Conservation (phyloP, 2,888 invertebrate genomes). For the Teleiodes luculella region DNA sequence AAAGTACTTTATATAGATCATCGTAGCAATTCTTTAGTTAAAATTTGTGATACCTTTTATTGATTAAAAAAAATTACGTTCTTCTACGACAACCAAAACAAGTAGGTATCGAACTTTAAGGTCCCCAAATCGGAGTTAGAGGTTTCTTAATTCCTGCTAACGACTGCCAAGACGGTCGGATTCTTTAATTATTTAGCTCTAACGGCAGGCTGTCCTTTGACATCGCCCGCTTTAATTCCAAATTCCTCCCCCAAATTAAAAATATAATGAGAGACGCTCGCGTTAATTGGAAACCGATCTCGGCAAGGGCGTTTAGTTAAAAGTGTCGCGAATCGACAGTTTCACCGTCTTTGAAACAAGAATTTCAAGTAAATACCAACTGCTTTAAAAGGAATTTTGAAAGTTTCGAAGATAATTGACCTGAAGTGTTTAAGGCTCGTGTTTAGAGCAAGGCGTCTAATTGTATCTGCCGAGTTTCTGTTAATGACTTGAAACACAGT, state of each 20-base stretch:
- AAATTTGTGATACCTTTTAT: too few relatives aligned
- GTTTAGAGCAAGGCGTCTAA: not conserved
- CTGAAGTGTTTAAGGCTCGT: not conserved
- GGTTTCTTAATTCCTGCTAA: conserved; percentile 69
- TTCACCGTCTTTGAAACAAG: conserved; percentile 14
- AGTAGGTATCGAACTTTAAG: conserved; percentile 30
- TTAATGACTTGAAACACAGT: not conserved
- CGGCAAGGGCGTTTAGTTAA: conserved; percentile 46
- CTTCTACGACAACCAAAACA: not conserved
- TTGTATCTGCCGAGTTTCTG: not conserved
- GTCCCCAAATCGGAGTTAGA: conserved; percentile 45
- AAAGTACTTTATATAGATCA: too few relatives aligned
- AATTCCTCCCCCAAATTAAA: conserved; percentile 78
- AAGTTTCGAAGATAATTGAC: not conserved
- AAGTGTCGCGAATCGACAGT: conserved; percentile 41
- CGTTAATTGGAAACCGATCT: conserved; percentile 79
- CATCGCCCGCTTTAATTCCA: conserved; percentile 38
- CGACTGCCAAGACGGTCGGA: conserved; percentile 70
- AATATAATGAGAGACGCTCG: conserved; percentile 75
- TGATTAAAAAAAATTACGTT: not conserved
- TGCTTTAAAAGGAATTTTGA: not conserved
- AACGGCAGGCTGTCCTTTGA: conserved; percentile 52
- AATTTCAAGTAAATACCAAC: conserved; percentile 7
- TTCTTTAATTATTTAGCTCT: conserved; percentile 79
- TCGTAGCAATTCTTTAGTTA: too few relatives aligned